Base-by-base conservation (phyloP, 2,888 invertebrate genomes). In the Suillia variegata region DNA sequence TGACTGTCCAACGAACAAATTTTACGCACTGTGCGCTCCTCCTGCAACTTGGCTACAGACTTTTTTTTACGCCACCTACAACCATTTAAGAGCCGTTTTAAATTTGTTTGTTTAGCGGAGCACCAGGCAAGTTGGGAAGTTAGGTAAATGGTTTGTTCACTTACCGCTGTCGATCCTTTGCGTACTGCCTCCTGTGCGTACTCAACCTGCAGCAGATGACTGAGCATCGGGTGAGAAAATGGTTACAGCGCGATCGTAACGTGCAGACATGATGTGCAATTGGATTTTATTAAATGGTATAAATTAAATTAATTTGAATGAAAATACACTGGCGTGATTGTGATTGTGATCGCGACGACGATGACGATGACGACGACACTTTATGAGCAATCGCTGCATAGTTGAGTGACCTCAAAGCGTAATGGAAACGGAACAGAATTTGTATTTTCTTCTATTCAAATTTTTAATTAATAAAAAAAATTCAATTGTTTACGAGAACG, bases 191-290 rank as follows among this genome's bases (percentile, higher is more conserved):
- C 99, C 84, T 99, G 99, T 33, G 99, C 99, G 85, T 99, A 99
- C 87, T 99, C 99, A 12, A 99, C 99, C 87, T 99, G 99, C 72
- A 99, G 89, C 69, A 99, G 87, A 87, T 99, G 99, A 5, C 99
- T 98, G 98, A 6, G 99, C 99, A 84, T 99, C 99, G 5, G 99
- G 99, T 13, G 99, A 99, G 85, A 99, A 99, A 71, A 99, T 98
- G 63, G 99, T 99, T 77, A 99, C 99, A 76, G 99, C 99, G 84
- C 99, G 89, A 85, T 99, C 99, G 85, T 99, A 99, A 75, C 94
- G 88, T 62, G 92, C 87, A 80, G 91, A 89, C 92, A 92, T 93
- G 73, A 73, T 86, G n/a, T n/a, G n/a, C n/a, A n/a, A n/a, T n/a
- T n/a, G n/a, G n/a, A n/a, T n/a, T n/a, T n/a, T n/a, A n/a, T n/a